Evolutionary conservation across 1,140 invertebrate species (phyloP), one percentile per base, ranked within the genome.

Genomic region (Aleiodes sp.): DNA sequence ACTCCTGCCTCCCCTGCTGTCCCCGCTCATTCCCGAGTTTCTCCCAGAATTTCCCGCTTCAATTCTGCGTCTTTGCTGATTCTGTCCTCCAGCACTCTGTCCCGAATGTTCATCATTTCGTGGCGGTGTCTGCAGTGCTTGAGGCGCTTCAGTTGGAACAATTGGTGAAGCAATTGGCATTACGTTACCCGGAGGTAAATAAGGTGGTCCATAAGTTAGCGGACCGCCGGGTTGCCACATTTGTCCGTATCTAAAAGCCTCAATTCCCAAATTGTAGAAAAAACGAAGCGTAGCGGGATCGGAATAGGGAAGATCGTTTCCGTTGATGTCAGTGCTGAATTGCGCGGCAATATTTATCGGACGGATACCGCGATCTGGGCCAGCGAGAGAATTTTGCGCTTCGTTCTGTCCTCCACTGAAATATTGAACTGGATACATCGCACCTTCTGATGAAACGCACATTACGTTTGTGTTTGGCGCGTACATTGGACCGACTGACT

Each of bases 211-310:
- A 31, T n/a, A 31, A 16, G 7, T 8, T 33, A 33, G 4, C 9
- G 28, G 56, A 7, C 1, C 24, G 28, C 28, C 28, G 14, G 56
- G 12, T 6, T 8, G 10, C 56, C 56, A 59, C 2, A 16, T 14
- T 2, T 52, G 14, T n/a, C 56, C 56, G 14, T n/a, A 29, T 14
- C 56, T 29, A 26, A 29, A 59, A 4, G n/a, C 81, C 75, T 92
- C 90, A 35, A 91, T 79, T 73, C 91, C 91, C 73, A 92, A 80
- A 80, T 92, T 92, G 81, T 88, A 92, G 78, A 89, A 92, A 74
- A 88, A 91, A 21, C 56, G 28, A n/a, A 59, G 28, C 16, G 56
- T 59, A 10, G 29, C 14, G n/a, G 28, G 28, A 31, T 59, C 56
- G 2, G 56, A 29, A 12, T 12, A 29, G 8, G 56, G 56, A 29